Evolutionary conservation across 2,797 vertebrate genomes (phyloP), one percentile per base, ranked within the genome.

Genomic region (Brotula barbata): DNA sequence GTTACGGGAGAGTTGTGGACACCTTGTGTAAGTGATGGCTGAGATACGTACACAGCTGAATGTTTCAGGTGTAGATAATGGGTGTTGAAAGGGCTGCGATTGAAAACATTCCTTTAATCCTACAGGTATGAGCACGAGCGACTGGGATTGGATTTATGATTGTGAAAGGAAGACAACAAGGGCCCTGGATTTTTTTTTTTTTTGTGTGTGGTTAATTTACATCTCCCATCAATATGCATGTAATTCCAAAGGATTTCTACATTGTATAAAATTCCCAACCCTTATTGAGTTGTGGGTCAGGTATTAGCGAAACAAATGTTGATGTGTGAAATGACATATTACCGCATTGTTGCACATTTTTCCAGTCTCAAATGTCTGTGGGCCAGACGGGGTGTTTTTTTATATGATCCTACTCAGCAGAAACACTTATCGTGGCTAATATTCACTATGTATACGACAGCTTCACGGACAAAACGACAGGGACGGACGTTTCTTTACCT

Each of bases 401-500:
- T 25, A 49, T 9, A 31, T 28, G 25, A n/a, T n/a, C n/a, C n/a
- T n/a, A n/a, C n/a, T n/a, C n/a, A n/a, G n/a, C n/a, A n/a, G 25
- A 49, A 11, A 49, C 34, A n/a, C n/a, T n/a, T n/a, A n/a, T n/a
- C n/a, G n/a, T n/a, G n/a, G n/a, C n/a, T n/a, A n/a, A n/a, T n/a
- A 7, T 13, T 25, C 23, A n/a, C 15, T 25, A 23, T 22, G 14
- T 5, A 45, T 1, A 45, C 15, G 22, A 45, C 12, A 13, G 14
- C n/a, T 23, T 14, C 21, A 13, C 14, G 7, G n/a, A n/a, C 6
- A 33, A 33, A 7, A 11, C 31, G 9, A 33, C 5, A 7, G 31
- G 34, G 3, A 15, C 37, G 2, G 16, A 28, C n/a, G n/a, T 1
- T 39, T 48, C 19, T 63, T 93, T 89, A 99, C 97, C 93, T 99